phyloP scores from a whole-genome alignment of 2,888 invertebrate species.

The Calliopum simillimum region DNA sequence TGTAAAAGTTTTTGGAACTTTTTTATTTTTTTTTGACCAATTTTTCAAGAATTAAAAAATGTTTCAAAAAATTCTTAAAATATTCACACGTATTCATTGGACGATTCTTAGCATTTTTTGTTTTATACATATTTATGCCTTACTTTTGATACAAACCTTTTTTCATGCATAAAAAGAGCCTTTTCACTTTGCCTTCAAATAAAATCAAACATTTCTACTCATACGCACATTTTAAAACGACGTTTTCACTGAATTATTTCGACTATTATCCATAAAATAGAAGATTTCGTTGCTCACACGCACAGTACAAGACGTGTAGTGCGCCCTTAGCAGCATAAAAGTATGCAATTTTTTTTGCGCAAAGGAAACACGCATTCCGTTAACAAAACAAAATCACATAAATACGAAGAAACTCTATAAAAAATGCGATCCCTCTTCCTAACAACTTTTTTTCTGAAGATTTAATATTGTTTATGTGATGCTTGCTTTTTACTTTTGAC shows the following conservation, averaged over 20 bases:
- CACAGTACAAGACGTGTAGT: neutral
- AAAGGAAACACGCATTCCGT: neutral
- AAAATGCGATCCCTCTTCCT: neutral
- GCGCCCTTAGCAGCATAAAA: neutral
- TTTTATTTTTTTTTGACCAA: too few relatives aligned
- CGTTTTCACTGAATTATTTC: slow-evolving; percentile 11
- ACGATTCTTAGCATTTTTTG: too few relatives aligned
- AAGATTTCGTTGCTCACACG: neutral
- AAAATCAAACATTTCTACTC: neutral
- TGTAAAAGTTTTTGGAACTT: too few relatives aligned
- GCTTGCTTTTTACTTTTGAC: slow-evolving; percentile 24
- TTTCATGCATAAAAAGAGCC: neutral
- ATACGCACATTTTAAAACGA: neutral
- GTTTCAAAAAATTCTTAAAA: too few relatives aligned
- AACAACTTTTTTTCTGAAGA: neutral
- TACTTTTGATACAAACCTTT: too few relatives aligned
- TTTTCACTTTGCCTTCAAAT: neutral
- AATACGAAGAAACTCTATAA: neutral
- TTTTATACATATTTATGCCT: too few relatives aligned
- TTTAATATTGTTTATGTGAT: slow-evolving; percentile 12
- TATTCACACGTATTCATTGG: too few relatives aligned
- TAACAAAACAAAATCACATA: neutral
- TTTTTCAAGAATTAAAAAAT: too few relatives aligned
- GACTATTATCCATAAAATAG: slow-evolving; percentile 11
- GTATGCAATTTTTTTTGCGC: slow-evolving; percentile 2